phyloP scores from a whole-genome alignment of 2,797 vertebrate species.

The Hylomyscus alleni region DNA sequence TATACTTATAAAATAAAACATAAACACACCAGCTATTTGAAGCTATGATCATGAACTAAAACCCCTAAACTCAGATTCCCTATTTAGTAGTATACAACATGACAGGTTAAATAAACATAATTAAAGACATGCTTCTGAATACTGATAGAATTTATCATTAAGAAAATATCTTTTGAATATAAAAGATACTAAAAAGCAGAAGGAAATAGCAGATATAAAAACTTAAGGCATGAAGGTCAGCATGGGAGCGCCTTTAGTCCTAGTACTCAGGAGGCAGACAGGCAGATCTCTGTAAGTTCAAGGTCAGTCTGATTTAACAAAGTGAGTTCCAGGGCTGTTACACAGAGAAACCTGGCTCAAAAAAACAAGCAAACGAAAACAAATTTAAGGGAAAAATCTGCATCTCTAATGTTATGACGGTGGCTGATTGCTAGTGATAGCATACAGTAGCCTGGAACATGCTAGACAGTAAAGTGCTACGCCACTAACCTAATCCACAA shows the following conservation, averaged over 20 bases:
- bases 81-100: conserved; percentile 23
- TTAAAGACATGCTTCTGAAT: conserved; percentile 45
- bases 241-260: not conserved
- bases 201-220: not conserved
- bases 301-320: not conserved
- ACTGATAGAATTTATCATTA: not conserved
- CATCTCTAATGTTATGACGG: conserved; percentile 21
- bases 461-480: not conserved
- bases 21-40: not conserved
- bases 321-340: not conserved
- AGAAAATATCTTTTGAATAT: conserved; percentile 24
- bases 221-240: not conserved
- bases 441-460: no score
- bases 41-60: not conserved
- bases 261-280: not conserved
- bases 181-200: not conserved
- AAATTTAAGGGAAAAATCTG: not conserved
- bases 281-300: not conserved
- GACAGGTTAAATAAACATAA: conserved; percentile 14
- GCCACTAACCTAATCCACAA: not conserved
- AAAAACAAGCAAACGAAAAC: not conserved
- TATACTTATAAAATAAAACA: conserved; percentile 25
- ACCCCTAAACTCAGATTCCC: not conserved
- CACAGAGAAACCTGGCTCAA: not conserved
- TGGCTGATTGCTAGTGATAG: not conserved